phyloP scores from a whole-genome alignment of 2,797 vertebrate species.

The Distichodus sexfasciatus region DNA sequence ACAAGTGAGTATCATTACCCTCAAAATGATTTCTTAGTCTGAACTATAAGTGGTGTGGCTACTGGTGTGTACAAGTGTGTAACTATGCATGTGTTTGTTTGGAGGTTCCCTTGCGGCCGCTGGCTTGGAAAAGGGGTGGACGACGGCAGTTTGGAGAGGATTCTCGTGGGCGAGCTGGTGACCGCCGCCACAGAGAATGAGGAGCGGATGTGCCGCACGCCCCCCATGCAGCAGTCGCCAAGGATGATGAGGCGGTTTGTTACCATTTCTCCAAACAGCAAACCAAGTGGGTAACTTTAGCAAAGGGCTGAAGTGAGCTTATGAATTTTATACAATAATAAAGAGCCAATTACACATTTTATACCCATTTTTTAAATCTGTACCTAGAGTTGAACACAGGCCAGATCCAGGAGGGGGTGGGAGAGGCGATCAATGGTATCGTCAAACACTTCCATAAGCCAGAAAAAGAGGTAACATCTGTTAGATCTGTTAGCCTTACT shows the following conservation, averaged over 20 bases:
- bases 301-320: not conserved
- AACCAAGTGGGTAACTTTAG: slow-evolving; percentile 83
- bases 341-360: no score
- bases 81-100: slow-evolving; percentile 9
- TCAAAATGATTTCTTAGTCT: not conserved
- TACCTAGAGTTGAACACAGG: slow-evolving; percentile 98
- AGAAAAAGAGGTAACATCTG: slow-evolving; percentile 94
- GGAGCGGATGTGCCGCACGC: slow-evolving; percentile 90
- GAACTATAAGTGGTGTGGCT: no score
- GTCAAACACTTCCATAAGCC: slow-evolving; percentile 99
- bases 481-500: not conserved
- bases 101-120: slow-evolving; percentile 97
- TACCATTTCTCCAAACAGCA: slow-evolving; percentile 95
- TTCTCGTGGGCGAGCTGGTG: slow-evolving; percentile 93
- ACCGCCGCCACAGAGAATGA: slow-evolving; percentile 86
- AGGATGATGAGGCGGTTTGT: slow-evolving; percentile 98
- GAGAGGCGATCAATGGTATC: slow-evolving; percentile 98
- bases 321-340: no score
- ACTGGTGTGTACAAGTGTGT: not conserved
- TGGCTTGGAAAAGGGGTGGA: slow-evolving; percentile 98
- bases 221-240: slow-evolving; percentile 95
- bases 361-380: no score
- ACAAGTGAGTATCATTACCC: slow-evolving; percentile 81
- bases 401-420: slow-evolving; percentile 98
- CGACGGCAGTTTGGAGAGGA: slow-evolving; percentile 94